phyloP scores from a whole-genome alignment of 1,140 invertebrate species.

The Lepidostoma basale region DNA sequence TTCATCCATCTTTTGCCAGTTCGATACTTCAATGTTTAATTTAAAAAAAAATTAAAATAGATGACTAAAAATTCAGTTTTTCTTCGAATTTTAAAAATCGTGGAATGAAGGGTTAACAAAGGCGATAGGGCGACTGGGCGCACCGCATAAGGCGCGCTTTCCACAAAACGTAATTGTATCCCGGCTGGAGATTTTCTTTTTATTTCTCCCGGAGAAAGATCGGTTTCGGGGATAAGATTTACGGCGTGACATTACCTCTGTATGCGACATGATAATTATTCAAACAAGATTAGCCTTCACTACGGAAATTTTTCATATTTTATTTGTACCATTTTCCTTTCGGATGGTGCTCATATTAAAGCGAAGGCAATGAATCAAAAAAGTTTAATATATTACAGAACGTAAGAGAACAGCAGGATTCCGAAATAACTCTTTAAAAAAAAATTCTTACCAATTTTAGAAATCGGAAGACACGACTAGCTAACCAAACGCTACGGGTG shows the following conservation, averaged over 20 bases:
- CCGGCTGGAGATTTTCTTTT: constrained; percentile 1
- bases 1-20: no score
- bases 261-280: constrained; percentile 26
- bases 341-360: not conserved
- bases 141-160: not conserved
- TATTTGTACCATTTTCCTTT: not conserved
- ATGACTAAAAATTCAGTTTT: no score
- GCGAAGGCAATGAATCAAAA: not conserved
- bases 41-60: no score
- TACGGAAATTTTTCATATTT: constrained; percentile 11
- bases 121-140: no score
- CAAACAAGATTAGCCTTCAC: constrained; percentile 19
- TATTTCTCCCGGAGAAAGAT: constrained; percentile 6
- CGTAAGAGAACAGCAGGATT: not conserved
- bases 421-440: no score
- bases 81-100: no score
- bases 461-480: no score
- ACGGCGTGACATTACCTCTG: constrained; percentile 19
- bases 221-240: constrained; percentile 14
- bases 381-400: constrained; percentile 15
- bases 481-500: no score
- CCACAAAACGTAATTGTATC: not conserved
- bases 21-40: no score
- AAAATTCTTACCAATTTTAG: no score
- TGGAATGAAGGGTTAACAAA: no score